A percentile compares a stretch with the other conserved stretches of the same genome.
Evolutionary conservation across 2,113 vertebrate genomes (phyloP).

Genomic region (Fulica atra): DNA sequence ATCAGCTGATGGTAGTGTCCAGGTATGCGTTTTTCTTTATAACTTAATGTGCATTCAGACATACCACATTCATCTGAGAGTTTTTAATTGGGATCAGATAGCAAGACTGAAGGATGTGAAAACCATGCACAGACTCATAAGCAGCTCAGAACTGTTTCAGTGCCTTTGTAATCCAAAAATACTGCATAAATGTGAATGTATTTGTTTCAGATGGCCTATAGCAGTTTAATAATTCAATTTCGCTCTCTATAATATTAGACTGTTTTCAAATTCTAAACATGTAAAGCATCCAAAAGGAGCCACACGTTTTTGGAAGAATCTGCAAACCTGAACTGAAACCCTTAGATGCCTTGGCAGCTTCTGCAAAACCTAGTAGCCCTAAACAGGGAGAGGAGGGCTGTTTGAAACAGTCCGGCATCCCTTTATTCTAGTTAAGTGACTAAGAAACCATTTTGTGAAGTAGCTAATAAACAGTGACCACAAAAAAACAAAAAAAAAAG

Average conservation of each 20-base stretch:
- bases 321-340: neutral
- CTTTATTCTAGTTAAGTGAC: neutral
- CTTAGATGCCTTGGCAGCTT: conserved; percentile 17
- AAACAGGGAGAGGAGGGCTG: neutral
- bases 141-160: conserved; percentile 70
- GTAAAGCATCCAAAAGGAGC: conserved; percentile 21
- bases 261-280: conserved; percentile 21
- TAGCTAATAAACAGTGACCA: neutral
- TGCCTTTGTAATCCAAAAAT: conserved; percentile 77
- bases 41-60: conserved; percentile 8
- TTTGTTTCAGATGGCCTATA: conserved; percentile 12
- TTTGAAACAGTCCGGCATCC: neutral
- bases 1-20: conserved; percentile 22
- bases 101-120: conserved; percentile 29
- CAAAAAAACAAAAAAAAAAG: neutral
- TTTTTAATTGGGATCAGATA: conserved; percentile 18
- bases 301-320: neutral
- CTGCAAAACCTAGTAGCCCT: neutral
- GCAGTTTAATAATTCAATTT: conserved; percentile 12
- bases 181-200: conserved; percentile 61
- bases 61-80: conserved; percentile 1
- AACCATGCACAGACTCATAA: conserved; percentile 1
- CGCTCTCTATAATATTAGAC: neutral
- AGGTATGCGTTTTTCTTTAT: conserved; percentile 45
- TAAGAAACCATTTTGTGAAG: neutral